Percentiles rank a stretch among this genome's conserved stretches.
Conservation (phyloP, 2,797 vertebrate genomes). For the Sandelia bainsii region DNA sequence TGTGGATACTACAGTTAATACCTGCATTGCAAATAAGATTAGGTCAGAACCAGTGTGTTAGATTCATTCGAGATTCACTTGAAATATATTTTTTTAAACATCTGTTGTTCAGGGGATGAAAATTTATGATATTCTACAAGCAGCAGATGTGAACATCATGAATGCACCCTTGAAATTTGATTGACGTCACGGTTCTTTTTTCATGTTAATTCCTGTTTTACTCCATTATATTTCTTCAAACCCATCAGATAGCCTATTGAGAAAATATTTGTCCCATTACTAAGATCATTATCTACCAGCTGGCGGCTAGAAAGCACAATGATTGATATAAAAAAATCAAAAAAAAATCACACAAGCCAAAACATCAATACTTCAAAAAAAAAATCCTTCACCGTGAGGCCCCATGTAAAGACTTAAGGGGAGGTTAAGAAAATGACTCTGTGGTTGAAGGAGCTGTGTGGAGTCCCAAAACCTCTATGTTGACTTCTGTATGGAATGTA, state of each 20-base stretch:
- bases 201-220: conserved; percentile 27
- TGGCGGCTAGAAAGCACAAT: conserved; percentile 13
- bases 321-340: conserved; percentile 33
- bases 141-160: conserved; percentile 46
- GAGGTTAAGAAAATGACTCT: conserved; percentile 36
- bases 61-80: conserved; percentile 40
- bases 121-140: conserved; percentile 23
- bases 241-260: conserved; percentile 24
- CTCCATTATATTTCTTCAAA: conserved; percentile 33
- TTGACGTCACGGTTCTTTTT: conserved; percentile 12
- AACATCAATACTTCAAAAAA: conserved; percentile 27
- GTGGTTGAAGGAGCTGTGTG: conserved; percentile 29
- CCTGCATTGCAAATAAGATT: conserved; percentile 57
- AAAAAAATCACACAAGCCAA: conserved; percentile 30
- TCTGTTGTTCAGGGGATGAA: conserved; percentile 40
- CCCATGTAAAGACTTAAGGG: conserved; percentile 32
- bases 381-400: conserved; percentile 38
- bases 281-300: conserved; percentile 36
- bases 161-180: conserved; percentile 35
- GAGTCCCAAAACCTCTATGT: conserved; percentile 21
- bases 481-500: conserved; percentile 28
- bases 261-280: conserved; percentile 40
- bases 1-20: conserved; percentile 37
- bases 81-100: conserved; percentile 9
- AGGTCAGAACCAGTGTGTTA: conserved; percentile 33